These are phyloP conservation scores for Caerostris extrusa DNA, from an alignment of 1,140 invertebrate species.

Conservation along the genomic window DNA sequence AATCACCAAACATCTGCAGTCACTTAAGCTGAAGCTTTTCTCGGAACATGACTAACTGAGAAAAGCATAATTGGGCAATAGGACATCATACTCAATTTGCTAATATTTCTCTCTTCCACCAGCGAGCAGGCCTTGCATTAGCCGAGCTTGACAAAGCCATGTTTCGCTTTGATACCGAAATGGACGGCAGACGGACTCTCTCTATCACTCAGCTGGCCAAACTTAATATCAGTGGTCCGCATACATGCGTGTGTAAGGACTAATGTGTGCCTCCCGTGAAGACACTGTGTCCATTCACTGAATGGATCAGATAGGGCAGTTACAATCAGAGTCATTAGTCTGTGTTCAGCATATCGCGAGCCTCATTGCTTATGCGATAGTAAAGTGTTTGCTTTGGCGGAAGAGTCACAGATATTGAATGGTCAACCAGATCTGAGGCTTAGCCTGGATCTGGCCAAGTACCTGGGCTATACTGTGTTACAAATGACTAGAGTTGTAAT, in stretches of 20 bases:
- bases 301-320: slow-evolving; percentile 45
- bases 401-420: slow-evolving; percentile 46
- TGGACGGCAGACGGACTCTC: neutral
- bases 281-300: slow-evolving; percentile 16
- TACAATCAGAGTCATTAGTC: slow-evolving; percentile 39
- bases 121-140: neutral
- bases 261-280: slow-evolving; percentile 9
- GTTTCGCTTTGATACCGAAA: slow-evolving; percentile 45
- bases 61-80: slow-evolving; percentile 4
- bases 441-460: neutral
- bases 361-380: neutral
- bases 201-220: slow-evolving; percentile 14
- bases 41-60: neutral
- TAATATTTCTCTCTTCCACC: slow-evolving; percentile 14
- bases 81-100: slow-evolving; percentile 1
- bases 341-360: neutral
- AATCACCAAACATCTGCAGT: neutral
- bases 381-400: slow-evolving; percentile 33
- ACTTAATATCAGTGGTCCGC: slow-evolving; percentile 35
- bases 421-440: neutral
- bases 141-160: slow-evolving; percentile 14
- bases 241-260: neutral
- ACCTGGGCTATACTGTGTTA: neutral
- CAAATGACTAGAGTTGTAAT: too few relatives aligned
- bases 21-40: neutral